Percentiles rank a stretch among this genome's conserved stretches.
phyloP scores from a whole-genome alignment of 2,113 vertebrate genomes.

The Campylomormyrus numenius region DNA sequence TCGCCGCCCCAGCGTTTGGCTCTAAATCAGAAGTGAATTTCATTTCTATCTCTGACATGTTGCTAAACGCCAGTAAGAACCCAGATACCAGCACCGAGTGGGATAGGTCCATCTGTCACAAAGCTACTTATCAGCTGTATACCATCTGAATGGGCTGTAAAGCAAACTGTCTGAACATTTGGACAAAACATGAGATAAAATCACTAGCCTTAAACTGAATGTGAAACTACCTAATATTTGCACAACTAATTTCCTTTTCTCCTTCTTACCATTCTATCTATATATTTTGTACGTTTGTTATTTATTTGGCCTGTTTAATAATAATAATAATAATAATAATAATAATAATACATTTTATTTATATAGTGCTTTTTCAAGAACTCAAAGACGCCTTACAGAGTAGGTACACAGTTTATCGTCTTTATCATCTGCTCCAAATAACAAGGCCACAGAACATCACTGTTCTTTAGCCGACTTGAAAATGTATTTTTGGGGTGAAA shows the following conservation, averaged over 20 bases:
- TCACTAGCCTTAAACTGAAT: background rate
- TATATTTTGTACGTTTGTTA: background rate
- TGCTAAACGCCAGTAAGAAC: background rate
- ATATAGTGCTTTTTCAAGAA: too few species aligned
- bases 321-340: too few species aligned
- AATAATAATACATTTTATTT: too few species aligned
- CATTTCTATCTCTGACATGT: background rate
- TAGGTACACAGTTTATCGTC: too few species aligned
- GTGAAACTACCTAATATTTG: background rate
- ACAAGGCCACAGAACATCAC: background rate
- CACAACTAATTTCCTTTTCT: background rate
- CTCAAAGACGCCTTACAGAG: too few species aligned
- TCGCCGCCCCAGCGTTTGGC: background rate
- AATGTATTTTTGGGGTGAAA: background rate
- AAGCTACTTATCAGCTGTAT: background rate
- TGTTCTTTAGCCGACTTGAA: background rate
- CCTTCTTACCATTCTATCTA: background rate
- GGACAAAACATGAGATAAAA: background rate
- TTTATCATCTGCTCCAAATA: background rate
- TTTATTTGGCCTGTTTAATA: background rate
- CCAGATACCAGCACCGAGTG: background rate
- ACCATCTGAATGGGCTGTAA: background rate
- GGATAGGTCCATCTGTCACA: background rate
- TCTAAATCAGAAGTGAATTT: background rate
- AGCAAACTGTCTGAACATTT: background rate